These are phyloP conservation scores for Cynopterus brachyotis DNA, from an alignment of 2,113 vertebrate species.

Conservation along the genomic window DNA sequence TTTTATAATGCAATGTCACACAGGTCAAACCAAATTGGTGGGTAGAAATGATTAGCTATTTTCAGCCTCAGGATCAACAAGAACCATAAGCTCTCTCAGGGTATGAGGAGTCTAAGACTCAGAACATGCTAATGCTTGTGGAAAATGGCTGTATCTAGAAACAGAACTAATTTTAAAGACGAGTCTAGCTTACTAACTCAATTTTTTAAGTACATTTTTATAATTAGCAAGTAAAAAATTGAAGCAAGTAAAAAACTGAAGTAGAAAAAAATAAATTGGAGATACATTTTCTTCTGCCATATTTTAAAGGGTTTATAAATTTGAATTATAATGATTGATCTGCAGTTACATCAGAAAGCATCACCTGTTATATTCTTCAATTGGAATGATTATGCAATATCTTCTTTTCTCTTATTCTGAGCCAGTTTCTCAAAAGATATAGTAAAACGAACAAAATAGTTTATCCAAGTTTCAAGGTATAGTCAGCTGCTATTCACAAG, in stretches of 20 bases:
- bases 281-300: background rate
- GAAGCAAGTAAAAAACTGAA: background rate
- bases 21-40: background rate
- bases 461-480: background rate
- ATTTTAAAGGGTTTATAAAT: background rate
- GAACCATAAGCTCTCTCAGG: background rate
- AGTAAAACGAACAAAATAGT: background rate
- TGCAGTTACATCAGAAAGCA: background rate
- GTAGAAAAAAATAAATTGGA: background rate
- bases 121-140: fast-evolving
- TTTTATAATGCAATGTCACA: background rate
- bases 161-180: background rate
- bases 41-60: background rate
- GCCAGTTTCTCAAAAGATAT: background rate
- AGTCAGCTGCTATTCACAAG: background rate
- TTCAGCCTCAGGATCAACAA: background rate
- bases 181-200: background rate
- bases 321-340: background rate
- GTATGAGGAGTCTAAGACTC: background rate
- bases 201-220: background rate
- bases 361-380: background rate
- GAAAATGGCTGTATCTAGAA: background rate
- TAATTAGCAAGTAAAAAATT: background rate
- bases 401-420: background rate
- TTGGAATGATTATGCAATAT: background rate